A percentile compares a stretch with the other conserved stretches of the same genome.
Evolutionary conservation across 2,888 invertebrate species (phyloP).

Genomic region (Drosophila heteroneura): DNA sequence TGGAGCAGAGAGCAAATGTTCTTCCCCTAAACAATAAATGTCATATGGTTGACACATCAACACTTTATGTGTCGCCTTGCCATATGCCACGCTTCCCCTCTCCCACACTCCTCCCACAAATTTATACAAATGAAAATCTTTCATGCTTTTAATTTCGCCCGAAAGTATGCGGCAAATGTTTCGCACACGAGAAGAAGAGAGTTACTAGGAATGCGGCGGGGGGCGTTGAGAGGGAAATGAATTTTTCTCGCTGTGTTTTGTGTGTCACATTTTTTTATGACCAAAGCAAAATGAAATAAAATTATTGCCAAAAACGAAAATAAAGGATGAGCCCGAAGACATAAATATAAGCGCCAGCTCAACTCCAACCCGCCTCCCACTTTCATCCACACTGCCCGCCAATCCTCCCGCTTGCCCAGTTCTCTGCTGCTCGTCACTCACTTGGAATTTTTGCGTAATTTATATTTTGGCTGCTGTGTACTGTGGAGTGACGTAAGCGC

Average conservation of each 20-base stretch:
- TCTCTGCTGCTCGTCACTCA: conserved; percentile 46
- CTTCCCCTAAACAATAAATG: conserved; percentile 70
- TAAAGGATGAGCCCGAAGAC: conserved; percentile 44
- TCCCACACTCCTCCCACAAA: neutral
- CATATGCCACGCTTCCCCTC: conserved; percentile 39
- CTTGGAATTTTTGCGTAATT: conserved; percentile 66
- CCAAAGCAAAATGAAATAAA: conserved; percentile 70
- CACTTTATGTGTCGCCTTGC: conserved; percentile 74
- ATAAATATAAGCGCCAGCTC: conserved; percentile 34
- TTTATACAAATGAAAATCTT: conserved; percentile 67
- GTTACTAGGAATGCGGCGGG: too few species aligned
- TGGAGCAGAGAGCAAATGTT: conserved; percentile 24
- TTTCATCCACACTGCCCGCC: neutral
- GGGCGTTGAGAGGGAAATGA: neutral
- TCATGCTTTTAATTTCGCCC: conserved; percentile 76
- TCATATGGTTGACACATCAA: conserved; percentile 81
- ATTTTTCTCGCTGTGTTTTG: conserved; percentile 21
- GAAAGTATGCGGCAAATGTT: conserved; percentile 68
- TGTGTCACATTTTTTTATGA: conserved; percentile 73
- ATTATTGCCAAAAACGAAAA: conserved; percentile 61
- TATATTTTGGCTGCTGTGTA: conserved; percentile 58
- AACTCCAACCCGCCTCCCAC: neutral
- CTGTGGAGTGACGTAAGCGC: conserved; percentile 40
- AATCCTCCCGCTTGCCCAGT: neutral
- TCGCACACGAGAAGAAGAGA: conserved; percentile 1